phyloP scores from a whole-genome alignment of 2,888 invertebrate species.

The Drosophila setosimentum region DNA sequence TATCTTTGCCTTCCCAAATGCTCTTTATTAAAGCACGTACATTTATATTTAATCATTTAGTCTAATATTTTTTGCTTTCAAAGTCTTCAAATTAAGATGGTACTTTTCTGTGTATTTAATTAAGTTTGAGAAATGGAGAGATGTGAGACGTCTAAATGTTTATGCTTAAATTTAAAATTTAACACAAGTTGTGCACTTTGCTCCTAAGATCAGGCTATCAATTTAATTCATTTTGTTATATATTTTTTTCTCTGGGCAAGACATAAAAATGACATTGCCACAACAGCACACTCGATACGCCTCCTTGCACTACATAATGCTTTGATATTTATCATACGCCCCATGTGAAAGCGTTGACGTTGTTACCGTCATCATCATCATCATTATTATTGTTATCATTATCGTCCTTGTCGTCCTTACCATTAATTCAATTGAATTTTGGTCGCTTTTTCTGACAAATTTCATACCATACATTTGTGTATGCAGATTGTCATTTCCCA shows the following conservation, averaged over 20 bases:
- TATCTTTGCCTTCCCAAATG: neutral
- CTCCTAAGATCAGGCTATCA: constrained; percentile 21
- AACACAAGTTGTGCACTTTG: neutral
- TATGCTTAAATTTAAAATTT: neutral
- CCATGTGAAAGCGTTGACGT: constrained; percentile 21
- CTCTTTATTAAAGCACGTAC: neutral
- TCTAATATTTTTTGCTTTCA: neutral
- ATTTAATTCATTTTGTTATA: constrained; percentile 28
- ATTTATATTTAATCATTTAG: neutral
- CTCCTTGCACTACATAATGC: constrained; percentile 29
- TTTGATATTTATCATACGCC: constrained; percentile 52
- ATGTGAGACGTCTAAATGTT: neutral
- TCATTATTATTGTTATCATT: neutral
- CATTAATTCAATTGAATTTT: constrained; percentile 62
- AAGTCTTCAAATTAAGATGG: neutral
- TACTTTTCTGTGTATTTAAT: neutral
- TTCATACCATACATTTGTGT: constrained; percentile 30
- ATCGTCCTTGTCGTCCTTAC: constrained; percentile 11
- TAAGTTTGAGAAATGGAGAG: neutral
- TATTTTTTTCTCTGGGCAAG: constrained; percentile 5
- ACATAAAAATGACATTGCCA: constrained; percentile 35
- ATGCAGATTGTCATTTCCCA: constrained; percentile 9
- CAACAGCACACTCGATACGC: neutral
- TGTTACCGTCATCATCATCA: neutral
- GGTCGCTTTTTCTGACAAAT: constrained; percentile 26